phyloP scores from a whole-genome alignment of 1,140 invertebrate species.

The Anadara kagoshimensis region DNA sequence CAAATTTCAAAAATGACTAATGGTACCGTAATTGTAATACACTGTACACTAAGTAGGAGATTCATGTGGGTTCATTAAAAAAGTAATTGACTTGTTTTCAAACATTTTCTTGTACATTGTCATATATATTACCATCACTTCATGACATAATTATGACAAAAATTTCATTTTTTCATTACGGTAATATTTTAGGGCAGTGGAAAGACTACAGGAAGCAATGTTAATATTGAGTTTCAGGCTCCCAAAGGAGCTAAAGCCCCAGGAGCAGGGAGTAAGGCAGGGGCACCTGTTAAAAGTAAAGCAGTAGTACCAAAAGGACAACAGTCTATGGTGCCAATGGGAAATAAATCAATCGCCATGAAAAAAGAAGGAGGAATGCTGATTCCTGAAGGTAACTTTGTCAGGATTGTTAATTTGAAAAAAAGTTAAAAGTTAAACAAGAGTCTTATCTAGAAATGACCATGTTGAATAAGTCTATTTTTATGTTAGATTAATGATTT shows the following conservation, averaged over 20 bases:
- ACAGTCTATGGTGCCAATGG: not conserved
- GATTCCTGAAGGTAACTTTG: constrained; percentile 24
- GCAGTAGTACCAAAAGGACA: constrained; percentile 14
- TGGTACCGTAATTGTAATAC: no score
- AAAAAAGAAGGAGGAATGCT: constrained; percentile 33
- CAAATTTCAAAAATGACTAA: no score
- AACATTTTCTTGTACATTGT: no score
- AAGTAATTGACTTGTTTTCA: no score
- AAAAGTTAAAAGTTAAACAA: not conserved
- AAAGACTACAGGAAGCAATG: constrained; percentile 3
- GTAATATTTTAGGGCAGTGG: not conserved
- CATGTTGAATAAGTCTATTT: no score
- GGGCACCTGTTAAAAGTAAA: constrained; percentile 8
- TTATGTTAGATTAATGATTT: no score
- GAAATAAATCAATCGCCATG: constrained; percentile 33
- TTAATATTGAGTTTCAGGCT: not conserved
- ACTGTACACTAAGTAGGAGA: no score
- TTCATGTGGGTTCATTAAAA: no score
- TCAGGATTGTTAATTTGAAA: not conserved
- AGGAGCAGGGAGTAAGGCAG: constrained; percentile 23
- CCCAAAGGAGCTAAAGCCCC: not conserved
- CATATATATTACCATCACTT: no score
- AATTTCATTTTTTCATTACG: no score
- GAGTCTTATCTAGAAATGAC: not conserved
- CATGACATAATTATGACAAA: no score